These are phyloP conservation scores for Alsophila aescularia DNA, from an alignment of 2,888 invertebrate genomes.

Conservation along the genomic window DNA sequence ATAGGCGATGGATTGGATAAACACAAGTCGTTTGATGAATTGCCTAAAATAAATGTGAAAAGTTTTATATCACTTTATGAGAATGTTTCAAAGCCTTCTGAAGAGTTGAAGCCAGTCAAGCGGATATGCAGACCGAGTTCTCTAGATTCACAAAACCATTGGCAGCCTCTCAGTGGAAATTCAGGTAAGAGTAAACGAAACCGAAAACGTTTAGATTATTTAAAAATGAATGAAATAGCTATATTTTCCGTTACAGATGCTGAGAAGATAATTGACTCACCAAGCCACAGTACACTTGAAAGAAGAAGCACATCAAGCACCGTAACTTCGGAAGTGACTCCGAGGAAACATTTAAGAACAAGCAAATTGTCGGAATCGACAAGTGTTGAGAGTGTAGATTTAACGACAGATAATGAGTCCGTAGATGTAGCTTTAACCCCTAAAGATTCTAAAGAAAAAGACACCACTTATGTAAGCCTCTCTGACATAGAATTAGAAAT, in stretches of 20 bases:
- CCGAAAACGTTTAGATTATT: background rate
- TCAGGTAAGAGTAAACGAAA: slow-evolving; percentile 53
- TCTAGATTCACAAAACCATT: slow-evolving; percentile 50
- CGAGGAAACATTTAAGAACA: slow-evolving; percentile 39
- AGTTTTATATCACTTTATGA: slow-evolving; percentile 75
- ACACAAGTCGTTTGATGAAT: slow-evolving; percentile 75
- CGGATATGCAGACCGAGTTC: slow-evolving; percentile 50
- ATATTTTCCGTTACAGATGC: slow-evolving; percentile 49
- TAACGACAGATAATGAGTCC: slow-evolving; percentile 50
- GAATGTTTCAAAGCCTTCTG: slow-evolving; percentile 63
- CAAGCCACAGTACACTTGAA: slow-evolving; percentile 21
- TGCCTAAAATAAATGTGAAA: slow-evolving; percentile 75
- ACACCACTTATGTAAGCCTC: slow-evolving; percentile 64
- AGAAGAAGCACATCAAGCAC: slow-evolving; percentile 18
- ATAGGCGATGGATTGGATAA: slow-evolving; percentile 61
- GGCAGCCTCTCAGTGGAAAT: slow-evolving; percentile 57
- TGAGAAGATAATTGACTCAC: slow-evolving; percentile 42
- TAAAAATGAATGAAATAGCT: background rate
- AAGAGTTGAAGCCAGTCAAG: slow-evolving; percentile 46
- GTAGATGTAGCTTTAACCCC: slow-evolving; percentile 48
- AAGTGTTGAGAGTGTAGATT: slow-evolving; percentile 49
- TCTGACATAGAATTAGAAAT: slow-evolving; percentile 79
- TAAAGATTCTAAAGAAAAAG: slow-evolving; percentile 46
- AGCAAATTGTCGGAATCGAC: slow-evolving; percentile 48
- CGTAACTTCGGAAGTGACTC: slow-evolving; percentile 20